Percentiles rank a stretch among this genome's conserved stretches.
These are phyloP conservation scores for Balaenoptera acutorostrata DNA, from an alignment of 2,113 vertebrate genomes.

Conservation along the genomic window DNA sequence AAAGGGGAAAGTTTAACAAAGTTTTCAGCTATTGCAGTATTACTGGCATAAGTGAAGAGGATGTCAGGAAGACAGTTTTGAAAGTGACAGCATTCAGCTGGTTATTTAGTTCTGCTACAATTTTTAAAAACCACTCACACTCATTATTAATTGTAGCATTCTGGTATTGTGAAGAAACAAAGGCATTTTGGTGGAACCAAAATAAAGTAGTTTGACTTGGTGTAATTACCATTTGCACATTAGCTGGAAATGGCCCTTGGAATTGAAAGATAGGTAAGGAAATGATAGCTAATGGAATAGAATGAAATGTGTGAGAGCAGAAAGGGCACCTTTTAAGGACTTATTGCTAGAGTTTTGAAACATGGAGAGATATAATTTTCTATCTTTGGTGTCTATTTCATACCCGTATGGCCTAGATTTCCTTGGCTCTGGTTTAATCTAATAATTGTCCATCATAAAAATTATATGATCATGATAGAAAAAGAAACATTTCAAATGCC, in stretches of 20 bases:
- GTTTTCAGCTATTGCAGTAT: neutral
- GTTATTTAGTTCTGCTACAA: neutral
- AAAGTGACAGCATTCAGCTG: neutral
- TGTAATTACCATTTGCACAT: neutral
- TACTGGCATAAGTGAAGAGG: neutral
- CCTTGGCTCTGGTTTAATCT: neutral
- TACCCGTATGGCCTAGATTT: neutral
- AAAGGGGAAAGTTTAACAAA: neutral
- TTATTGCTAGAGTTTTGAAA: neutral
- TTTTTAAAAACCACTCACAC: neutral
- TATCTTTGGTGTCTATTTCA: neutral
- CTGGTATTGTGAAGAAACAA: conserved; percentile 19
- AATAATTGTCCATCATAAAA: neutral
- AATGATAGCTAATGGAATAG: neutral
- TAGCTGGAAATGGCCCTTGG: neutral
- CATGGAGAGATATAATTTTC: neutral
- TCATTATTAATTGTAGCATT: conserved; percentile 1
- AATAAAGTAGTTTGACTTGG: neutral
- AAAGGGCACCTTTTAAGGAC: neutral
- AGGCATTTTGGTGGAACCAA: conserved; percentile 9
- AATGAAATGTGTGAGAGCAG: neutral
- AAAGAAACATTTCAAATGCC: neutral
- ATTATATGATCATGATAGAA: neutral
- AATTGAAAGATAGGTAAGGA: neutral
- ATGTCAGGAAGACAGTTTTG: neutral